Evolutionary conservation across 2,888 invertebrate species (phyloP), one percentile per base, ranked within the genome.

Genomic region (Torymus tubicola): DNA sequence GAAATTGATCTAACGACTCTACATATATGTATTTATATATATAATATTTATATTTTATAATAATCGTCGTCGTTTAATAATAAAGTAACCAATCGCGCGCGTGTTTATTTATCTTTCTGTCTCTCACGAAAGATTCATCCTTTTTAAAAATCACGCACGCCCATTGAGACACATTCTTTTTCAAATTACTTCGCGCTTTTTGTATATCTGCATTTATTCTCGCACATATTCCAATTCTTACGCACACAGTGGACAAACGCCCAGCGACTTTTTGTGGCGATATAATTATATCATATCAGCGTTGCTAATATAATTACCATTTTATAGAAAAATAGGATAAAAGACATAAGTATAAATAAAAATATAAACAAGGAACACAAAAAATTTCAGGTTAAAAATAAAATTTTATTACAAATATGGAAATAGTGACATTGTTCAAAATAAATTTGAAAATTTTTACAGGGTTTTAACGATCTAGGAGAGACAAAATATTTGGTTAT

Each of bases 81-180:
- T 86, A 86, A 87, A 86, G 85, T 85, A 86, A 87, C 83, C 87
- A 86, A 86, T 88, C 84, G 84, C 82, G 79, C 72, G 64, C 61
- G 57, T 21, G 58, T 76, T n/a, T 67, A 60, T 58, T 75, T 68
- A 13, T 79, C 31, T 74, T 65, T 60, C 18, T 78, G 53, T 50
- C 24, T 58, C 50, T 16, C 42, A 67, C 57, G 50, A 70, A 60
- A 72, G 42, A 74, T 71, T 63, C 80, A 58, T 70, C 60, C 73
- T 14, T 71, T 68, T 82, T 58, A 65, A 64, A 81, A 78, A 82
- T 76, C 78, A 69, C 61, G 60, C 76, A 77, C 64, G 60, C 71
- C 78, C 58, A 68, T 60, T 31, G 71, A 80, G 52, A 74, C 67
- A 77, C 75, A 76, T 75, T 69, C 77, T 64, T 57, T 60, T 61